Conservation (phyloP, 2,113 vertebrate genomes). For the Nycticryphes semicollaris region DNA sequence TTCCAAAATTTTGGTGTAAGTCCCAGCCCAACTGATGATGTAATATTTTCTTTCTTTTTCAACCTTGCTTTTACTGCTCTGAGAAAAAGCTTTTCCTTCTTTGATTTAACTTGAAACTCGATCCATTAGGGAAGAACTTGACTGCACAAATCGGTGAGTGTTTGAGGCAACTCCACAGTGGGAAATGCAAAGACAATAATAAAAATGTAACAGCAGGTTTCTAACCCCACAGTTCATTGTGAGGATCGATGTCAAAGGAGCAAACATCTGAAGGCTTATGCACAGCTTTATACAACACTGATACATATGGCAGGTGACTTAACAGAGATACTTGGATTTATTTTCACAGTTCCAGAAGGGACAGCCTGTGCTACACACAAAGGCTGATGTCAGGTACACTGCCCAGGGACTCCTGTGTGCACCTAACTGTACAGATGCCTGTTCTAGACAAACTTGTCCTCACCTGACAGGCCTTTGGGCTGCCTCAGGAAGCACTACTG, state of each 20-base stretch:
- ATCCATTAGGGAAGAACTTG: neutral
- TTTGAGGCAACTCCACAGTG: neutral
- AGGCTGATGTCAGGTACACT: neutral
- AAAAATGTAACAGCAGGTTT: neutral
- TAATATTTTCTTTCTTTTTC: neutral
- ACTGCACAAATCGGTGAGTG: neutral
- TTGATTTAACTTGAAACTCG: neutral
- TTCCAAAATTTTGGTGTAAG: neutral
- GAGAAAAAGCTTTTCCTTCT: neutral
- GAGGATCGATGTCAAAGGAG: neutral
- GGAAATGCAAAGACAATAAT: neutral
- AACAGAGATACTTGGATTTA: neutral
- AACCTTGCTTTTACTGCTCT: neutral
- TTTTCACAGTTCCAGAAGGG: neutral
- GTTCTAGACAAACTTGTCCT: neutral
- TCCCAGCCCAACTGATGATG: neutral
- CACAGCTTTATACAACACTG: neutral
- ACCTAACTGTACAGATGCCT: neutral
- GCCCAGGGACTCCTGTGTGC: neutral
- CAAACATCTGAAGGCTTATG: neutral
- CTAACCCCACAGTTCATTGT: rapidly evolving
- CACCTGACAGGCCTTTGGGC: neutral
- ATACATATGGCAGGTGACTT: neutral
- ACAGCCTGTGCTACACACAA: rapidly evolving
- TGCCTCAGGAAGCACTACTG: rapidly evolving